Evolutionary conservation across 2,888 invertebrate genomes (phyloP).

Genomic region (Ferdinandea cuprea): DNA sequence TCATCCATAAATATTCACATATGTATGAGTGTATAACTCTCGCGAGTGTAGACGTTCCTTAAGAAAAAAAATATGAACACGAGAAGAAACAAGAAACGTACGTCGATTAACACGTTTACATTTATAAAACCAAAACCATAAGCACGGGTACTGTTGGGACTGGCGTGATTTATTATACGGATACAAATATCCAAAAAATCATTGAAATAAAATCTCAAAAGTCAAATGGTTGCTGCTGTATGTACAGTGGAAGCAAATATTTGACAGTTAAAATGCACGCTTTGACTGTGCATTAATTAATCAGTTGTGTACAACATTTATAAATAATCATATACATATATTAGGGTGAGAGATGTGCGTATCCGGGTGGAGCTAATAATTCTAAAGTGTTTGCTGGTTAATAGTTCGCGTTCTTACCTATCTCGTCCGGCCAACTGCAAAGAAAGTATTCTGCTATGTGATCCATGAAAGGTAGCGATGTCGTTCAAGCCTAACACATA

Average conservation of each 20-base stretch:
- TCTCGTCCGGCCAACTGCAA: too few relatives aligned
- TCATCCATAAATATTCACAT: constrained; percentile 72
- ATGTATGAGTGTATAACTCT: constrained; percentile 13
- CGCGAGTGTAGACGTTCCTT: constrained; percentile 46
- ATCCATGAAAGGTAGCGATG: too few relatives aligned
- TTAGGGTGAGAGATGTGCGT: background rate
- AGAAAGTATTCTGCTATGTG: too few relatives aligned
- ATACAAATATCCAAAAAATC: constrained; percentile 68
- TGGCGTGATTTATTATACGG: constrained; percentile 74
- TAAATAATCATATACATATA: background rate
- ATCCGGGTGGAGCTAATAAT: background rate
- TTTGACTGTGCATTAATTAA: background rate
- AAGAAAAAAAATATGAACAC: constrained; percentile 37
- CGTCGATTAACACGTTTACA: constrained; percentile 70
- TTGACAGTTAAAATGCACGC: constrained; percentile 3
- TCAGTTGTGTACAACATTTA: background rate
- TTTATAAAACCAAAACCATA: constrained; percentile 55
- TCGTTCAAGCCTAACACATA: too few relatives aligned
- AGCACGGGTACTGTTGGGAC: constrained; percentile 64
- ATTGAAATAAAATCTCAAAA: constrained; percentile 61
- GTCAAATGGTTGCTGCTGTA: constrained; percentile 17
- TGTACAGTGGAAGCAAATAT: constrained; percentile 20
- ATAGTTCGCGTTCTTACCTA: background rate
- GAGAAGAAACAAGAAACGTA: constrained; percentile 53
- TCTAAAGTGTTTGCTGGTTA: background rate